Conservation (phyloP, 2,797 vertebrate genomes). For the Aldrovandia affinis region DNA sequence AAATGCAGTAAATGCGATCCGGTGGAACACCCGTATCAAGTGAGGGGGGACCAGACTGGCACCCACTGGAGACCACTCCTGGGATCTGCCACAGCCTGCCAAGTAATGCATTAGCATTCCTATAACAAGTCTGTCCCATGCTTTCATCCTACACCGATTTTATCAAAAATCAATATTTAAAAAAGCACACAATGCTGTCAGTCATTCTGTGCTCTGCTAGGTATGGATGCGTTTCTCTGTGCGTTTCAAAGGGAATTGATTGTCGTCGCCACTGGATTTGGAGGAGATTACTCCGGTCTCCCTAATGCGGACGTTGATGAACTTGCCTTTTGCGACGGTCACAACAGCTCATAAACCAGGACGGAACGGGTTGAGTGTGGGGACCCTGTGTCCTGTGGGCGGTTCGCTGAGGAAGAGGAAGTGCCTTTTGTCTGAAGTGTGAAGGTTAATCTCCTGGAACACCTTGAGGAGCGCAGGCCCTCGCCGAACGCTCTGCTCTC, state of each 20-base stretch:
- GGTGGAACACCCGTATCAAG: background rate
- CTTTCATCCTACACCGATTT: no score
- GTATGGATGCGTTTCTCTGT: background rate
- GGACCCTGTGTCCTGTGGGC: no score
- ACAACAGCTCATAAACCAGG: background rate
- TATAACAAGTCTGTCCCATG: no score
- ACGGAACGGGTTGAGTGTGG: background rate
- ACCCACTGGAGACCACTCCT: no score
- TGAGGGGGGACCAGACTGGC: no score
- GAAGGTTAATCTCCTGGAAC: background rate
- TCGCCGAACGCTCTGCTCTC: background rate
- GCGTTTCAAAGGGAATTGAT: background rate
- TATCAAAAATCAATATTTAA: no score
- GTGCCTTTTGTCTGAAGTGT: background rate
- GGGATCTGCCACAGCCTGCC: no score
- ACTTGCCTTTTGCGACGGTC: background rate
- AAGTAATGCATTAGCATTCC: no score
- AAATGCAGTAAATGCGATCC: background rate
- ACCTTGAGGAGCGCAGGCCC: background rate
- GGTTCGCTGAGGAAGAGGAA: background rate
- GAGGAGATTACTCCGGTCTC: background rate
- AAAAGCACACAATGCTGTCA: no score
- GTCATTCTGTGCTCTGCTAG: background rate
- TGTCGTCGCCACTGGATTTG: background rate
- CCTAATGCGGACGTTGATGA: background rate